Base-by-base conservation (phyloP, 2,888 invertebrate species). In the Myopa testacea region DNA sequence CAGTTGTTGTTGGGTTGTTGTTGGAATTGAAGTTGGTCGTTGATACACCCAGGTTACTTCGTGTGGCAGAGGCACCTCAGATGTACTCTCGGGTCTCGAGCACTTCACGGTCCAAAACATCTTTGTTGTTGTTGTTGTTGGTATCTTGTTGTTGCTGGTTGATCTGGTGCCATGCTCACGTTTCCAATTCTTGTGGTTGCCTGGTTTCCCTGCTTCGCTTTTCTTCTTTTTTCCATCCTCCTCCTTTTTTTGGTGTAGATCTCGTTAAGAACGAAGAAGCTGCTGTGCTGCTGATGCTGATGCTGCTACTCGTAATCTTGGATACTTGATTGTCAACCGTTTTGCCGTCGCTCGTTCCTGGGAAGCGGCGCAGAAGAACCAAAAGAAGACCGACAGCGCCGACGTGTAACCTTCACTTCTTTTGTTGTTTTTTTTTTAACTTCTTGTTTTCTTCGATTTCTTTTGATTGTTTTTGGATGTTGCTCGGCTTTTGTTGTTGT, bases 291-390 rank as follows among this genome's bases (percentile, higher is more conserved):
- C n/a, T 34, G 62, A 19, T 63, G 62, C 34, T 50, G 50, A 12
- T 69, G 50, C 52, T 55, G 70, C 52, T 70, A 5, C 14, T 73
- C 55, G 55, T 55, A 70, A 70, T 70, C 70, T 70, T 70, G 70
- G 52, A 52, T 26, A 70, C 55, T 70, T 34, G 50, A 69, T 69
- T 69, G 69, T 69, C 69, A 69, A 69, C 45, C 40, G 52, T 67
- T 16, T 34, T 4, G 55, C 55, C 55, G 55, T 12, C 5, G 55
- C 55, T 12, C 45, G 68, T 8, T 55, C 70, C 14, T 55, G 65
- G 5, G 34, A n/a, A 60, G 26, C 14, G 8, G 34, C 16, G 12
- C 2, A 4, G n/a, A 63, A 63, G 38, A 65, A 65, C 14, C 14
- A 62, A 26, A 62, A 19, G 45, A 45, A 10, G 45, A 45, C 7